Evolutionary conservation across 2,888 invertebrate species (phyloP), one percentile per base, ranked within the genome.

Genomic region (Chymomyza caudatula): DNA sequence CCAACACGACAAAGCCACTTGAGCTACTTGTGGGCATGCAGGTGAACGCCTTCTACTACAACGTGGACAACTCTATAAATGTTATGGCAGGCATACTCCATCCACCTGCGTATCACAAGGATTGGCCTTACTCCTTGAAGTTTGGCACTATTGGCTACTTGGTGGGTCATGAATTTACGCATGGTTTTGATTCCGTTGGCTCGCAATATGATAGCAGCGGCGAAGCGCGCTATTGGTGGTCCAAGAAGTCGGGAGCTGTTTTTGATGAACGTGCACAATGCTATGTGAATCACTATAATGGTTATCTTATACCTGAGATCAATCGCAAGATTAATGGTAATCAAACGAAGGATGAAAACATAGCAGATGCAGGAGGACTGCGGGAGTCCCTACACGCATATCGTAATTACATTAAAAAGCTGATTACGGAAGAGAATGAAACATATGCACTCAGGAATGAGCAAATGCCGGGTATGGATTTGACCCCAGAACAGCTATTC

Each of bases 91-190:
- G 89, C 1, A 70, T 86, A 23, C 69, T 89, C 2, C 76, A 88
- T 76, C 87, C 86, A 0, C 89, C 89, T 0, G 80, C 78, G 0
- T 89, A 86, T 54, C 84, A 89, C 55, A 80, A 77, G 2, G 57
- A 72, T 1, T 86, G 89, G 83, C 89, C 89, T 0, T 81, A 86
- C 20, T 81, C 88, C 0, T 60, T 89, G 0, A 89, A 88, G 64
- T 90, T 78, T 23, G 89, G 89, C 6, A 87, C 87, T 2, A 68
- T 89, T 2, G 89, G 90, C 0, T 89, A 82, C 23, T 56, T 90
- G 53, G 76, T 89, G 22, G 89, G 90, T 0, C 89, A 89, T 44
- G 89, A 90, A 67, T 69, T 90, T 20, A 89, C 89, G 0, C 90
- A 89, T 44, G 89, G 87, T 0, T 88, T 89, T 23, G 89, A 90